phyloP scores from a whole-genome alignment of 2,888 invertebrate genomes.

The Hyppa rectilinea region DNA sequence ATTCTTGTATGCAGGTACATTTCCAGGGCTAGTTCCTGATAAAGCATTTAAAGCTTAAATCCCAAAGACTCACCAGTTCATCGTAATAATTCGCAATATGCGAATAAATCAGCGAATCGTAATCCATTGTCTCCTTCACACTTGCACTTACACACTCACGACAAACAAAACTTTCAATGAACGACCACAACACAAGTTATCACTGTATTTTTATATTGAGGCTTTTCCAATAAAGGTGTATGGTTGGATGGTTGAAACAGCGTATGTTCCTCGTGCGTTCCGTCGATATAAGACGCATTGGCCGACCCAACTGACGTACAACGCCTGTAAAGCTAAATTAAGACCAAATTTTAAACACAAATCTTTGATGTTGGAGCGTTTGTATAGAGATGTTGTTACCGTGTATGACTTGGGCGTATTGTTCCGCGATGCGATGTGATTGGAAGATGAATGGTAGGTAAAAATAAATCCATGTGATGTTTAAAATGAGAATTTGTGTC shows the following conservation, averaged over 20 bases:
- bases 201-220: conserved; percentile 54
- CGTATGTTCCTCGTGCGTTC: conserved; percentile 70
- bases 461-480: conserved; percentile 31
- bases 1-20: background rate
- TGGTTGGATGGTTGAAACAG: conserved; percentile 60
- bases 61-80: conserved; percentile 87
- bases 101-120: conserved; percentile 92
- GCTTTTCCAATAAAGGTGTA: conserved; percentile 69
- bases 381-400: conserved; percentile 82
- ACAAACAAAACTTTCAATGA: conserved; percentile 59
- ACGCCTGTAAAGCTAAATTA: conserved; percentile 91
- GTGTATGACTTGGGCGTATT: conserved; percentile 56
- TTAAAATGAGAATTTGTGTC: conserved; percentile 17
- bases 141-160: conserved; percentile 59
- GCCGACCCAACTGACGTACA: conserved; percentile 88
- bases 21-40: background rate
- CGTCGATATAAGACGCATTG: conserved; percentile 90
- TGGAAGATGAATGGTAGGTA: conserved; percentile 31
- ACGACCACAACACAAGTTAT: conserved; percentile 57
- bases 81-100: conserved; percentile 92
- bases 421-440: conserved; percentile 33
- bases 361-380: conserved; percentile 85
- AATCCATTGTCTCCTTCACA: conserved; percentile 89
- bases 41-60: background rate
- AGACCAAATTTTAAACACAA: conserved; percentile 91